A percentile compares a stretch with the other conserved stretches of the same genome.
These are phyloP conservation scores for Florisuga fusca DNA, from an alignment of 2,797 vertebrate genomes.

Conservation along the genomic window DNA sequence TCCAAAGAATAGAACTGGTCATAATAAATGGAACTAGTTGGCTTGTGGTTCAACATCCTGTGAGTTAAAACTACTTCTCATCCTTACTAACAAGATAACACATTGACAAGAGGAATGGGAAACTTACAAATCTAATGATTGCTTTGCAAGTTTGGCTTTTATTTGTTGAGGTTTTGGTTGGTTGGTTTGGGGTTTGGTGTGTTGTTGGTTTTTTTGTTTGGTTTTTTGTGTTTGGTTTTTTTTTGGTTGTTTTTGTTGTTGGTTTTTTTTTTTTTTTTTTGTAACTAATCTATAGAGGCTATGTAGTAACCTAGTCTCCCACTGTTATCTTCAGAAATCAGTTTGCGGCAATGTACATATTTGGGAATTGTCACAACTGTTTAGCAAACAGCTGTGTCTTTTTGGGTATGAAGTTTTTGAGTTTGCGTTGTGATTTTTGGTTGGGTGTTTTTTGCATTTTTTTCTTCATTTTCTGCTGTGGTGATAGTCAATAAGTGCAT, in stretches of 20 bases:
- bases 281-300: too few species aligned
- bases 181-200: too few species aligned
- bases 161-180: background rate
- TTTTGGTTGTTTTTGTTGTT: background rate
- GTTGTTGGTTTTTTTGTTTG: too few species aligned
- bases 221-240: too few species aligned
- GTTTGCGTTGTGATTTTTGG: background rate
- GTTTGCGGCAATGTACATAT: background rate
- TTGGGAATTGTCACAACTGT: background rate
- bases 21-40: background rate
- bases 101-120: background rate
- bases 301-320: background rate
- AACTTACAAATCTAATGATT: background rate
- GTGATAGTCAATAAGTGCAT: background rate
- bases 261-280: too few species aligned
- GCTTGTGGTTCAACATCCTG: background rate
- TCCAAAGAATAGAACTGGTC: background rate
- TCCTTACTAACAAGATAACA: background rate
- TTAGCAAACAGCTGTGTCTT: background rate
- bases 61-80: rapidly evolving
- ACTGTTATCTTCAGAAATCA: background rate
- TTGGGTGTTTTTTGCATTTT: too few species aligned
- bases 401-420: background rate
- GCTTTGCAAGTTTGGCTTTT: background rate
- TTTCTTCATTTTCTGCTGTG: background rate